A percentile compares a stretch with the other conserved stretches of the same genome.
phyloP scores from a whole-genome alignment of 2,888 invertebrate genomes.

The Temnothorax rugatulus region DNA sequence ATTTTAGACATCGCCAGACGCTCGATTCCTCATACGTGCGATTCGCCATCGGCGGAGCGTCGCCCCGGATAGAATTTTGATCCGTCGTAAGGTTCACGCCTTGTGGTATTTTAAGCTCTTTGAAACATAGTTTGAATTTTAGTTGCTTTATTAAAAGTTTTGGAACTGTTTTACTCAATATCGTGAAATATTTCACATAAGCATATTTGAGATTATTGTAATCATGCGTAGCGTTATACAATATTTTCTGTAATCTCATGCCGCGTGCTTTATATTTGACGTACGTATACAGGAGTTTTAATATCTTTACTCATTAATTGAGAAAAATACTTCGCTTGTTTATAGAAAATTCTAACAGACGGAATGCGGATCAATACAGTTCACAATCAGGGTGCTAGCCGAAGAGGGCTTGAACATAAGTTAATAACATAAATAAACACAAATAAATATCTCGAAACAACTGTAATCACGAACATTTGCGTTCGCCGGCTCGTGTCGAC shows the following conservation, averaged over 20 bases:
- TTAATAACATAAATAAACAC: not conserved
- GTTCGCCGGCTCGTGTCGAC: not conserved
- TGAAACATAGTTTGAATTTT: not conserved
- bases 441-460: not conserved
- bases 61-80: slow-evolving; percentile 17
- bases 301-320: not conserved
- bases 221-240: not conserved
- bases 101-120: not conserved
- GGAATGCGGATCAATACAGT: not conserved
- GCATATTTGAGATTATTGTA: not conserved
- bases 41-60: slow-evolving; percentile 20
- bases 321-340: not conserved
- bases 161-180: not conserved
- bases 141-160: not conserved
- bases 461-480: not conserved
- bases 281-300: not conserved
- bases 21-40: slow-evolving; percentile 55
- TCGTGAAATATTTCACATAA: not conserved
- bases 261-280: not conserved
- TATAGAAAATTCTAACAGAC: not conserved
- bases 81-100: slow-evolving; percentile 4
- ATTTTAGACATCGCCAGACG: slow-evolving; percentile 56
- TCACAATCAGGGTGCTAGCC: too few relatives aligned
- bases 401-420: not conserved
- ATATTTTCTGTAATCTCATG: not conserved